Conservation (phyloP, 2,888 invertebrate species). For the Stenurella melanura region DNA sequence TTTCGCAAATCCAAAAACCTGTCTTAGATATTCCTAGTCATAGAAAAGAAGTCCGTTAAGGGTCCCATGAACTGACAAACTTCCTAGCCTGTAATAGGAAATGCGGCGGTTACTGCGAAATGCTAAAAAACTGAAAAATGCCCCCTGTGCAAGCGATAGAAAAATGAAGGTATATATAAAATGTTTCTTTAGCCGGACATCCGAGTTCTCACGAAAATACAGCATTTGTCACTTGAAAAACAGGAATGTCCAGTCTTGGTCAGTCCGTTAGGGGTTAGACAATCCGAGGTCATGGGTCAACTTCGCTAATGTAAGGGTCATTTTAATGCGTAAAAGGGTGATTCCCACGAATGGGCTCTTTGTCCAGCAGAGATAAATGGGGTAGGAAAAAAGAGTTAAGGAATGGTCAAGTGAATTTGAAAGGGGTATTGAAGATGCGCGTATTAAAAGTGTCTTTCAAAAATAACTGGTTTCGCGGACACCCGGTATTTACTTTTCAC, state of each 20-base stretch:
- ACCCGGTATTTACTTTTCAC: conserved; percentile 59
- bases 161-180: conserved; percentile 43
- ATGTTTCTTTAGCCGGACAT: conserved; percentile 59
- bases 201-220: conserved; percentile 64
- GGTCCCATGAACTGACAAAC: conserved; percentile 39
- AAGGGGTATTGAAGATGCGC: conserved; percentile 61
- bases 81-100: conserved; percentile 51
- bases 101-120: conserved; percentile 31
- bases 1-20: conserved; percentile 45
- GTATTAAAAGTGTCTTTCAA: conserved; percentile 56
- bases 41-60: conserved; percentile 41
- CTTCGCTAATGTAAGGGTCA: conserved; percentile 64
- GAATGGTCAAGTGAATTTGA: conserved; percentile 69
- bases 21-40: conserved; percentile 38
- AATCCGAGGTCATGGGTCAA: conserved; percentile 63
- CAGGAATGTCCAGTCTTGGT: conserved; percentile 71
- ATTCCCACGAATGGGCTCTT: conserved; percentile 65
- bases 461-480: conserved; percentile 65
- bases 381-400: conserved; percentile 59
- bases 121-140: conserved; percentile 47
- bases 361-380: conserved; percentile 65
- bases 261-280: conserved; percentile 69
- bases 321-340: conserved; percentile 65
- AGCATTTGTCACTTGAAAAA: conserved; percentile 66
- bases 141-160: conserved; percentile 33